Conservation (phyloP, 2,113 vertebrate genomes). For the Cacatua alba region DNA sequence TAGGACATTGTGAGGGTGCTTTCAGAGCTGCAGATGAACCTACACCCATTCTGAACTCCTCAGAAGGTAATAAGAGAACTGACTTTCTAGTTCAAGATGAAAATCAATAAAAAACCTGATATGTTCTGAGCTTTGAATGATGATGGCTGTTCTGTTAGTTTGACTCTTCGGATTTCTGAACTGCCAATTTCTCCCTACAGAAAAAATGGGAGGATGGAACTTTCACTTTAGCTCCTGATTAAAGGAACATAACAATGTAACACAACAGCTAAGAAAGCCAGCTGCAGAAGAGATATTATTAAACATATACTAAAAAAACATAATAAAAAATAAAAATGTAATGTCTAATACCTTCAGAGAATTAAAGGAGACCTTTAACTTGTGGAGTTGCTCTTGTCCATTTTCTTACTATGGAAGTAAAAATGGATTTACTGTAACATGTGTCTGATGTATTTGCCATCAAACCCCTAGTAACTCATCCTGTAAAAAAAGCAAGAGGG, state of each 20-base stretch:
- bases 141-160: background rate
- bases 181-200: background rate
- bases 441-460: background rate
- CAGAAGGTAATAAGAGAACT: background rate
- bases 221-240: background rate
- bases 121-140: background rate
- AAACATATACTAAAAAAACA: background rate
- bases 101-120: background rate
- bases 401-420: background rate
- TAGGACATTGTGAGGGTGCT: background rate
- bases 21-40: background rate
- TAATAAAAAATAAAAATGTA: background rate
- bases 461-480: background rate
- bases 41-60: background rate
- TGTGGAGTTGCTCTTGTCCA: background rate
- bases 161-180: background rate
- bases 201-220: background rate
- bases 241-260: background rate
- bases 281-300: background rate
- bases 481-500: rapidly evolving
- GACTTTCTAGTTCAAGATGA: background rate
- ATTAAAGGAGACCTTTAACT: background rate
- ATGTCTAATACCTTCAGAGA: background rate
- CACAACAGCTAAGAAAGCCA: background rate
- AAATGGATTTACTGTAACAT: background rate